These are phyloP conservation scores for Sphenodon punctatus DNA, from an alignment of 2,797 vertebrate genomes.

Conservation along the genomic window DNA sequence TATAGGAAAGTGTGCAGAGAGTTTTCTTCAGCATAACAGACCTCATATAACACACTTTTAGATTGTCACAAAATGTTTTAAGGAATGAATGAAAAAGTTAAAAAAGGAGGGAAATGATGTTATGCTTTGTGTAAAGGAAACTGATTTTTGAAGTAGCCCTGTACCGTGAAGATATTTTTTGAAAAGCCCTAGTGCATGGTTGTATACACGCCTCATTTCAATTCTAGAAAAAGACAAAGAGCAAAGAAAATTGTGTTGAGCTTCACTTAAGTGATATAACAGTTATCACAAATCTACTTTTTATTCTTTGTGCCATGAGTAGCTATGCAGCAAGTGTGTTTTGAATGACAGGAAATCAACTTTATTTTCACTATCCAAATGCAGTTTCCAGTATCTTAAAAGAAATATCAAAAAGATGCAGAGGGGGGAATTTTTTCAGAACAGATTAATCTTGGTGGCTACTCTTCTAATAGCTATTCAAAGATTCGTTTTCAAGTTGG, in stretches of 20 bases:
- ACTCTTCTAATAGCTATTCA: background rate
- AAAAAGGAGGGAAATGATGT: background rate
- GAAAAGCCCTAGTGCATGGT: background rate
- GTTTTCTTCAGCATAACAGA: background rate
- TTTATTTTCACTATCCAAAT: rapidly evolving
- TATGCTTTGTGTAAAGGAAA: background rate
- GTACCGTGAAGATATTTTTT: background rate
- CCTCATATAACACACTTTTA: background rate
- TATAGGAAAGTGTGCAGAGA: background rate
- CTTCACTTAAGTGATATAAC: background rate
- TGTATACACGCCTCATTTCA: background rate
- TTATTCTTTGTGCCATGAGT: background rate
- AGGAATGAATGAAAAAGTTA: background rate
- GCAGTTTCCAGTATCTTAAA: background rate
- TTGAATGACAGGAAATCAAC: background rate
- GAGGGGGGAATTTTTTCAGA: background rate
- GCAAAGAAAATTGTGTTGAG: background rate
- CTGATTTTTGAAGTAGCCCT: background rate
- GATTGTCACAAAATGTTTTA: background rate
- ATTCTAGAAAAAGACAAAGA: background rate
- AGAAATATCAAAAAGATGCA: background rate
- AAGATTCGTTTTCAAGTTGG: background rate
- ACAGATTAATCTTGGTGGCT: background rate
- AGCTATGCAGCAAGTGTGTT: background rate
- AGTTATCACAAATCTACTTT: background rate